phyloP scores from a whole-genome alignment of 2,888 invertebrate species.

The Hedya salicella region DNA sequence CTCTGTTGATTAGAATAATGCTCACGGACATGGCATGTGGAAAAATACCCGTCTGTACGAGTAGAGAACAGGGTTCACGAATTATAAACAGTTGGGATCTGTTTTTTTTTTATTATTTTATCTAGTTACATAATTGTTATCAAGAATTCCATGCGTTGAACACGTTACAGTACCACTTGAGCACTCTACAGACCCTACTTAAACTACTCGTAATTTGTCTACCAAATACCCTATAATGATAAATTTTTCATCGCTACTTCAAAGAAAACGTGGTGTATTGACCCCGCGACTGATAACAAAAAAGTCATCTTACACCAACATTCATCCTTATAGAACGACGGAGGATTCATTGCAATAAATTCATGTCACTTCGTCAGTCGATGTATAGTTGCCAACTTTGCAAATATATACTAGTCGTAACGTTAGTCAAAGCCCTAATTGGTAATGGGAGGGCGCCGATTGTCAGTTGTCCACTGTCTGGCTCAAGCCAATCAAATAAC shows the following conservation, averaged over 20 bases:
- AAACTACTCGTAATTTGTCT: too few species aligned
- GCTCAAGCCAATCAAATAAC: conserved; percentile 22
- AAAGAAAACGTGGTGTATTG: conserved; percentile 33
- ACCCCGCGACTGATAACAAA: conserved; percentile 50
- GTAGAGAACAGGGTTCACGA: too few species aligned
- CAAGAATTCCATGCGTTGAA: too few species aligned
- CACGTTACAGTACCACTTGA: too few species aligned
- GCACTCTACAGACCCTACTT: too few species aligned
- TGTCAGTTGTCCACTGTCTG: conserved; percentile 21
- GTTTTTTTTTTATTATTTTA: too few species aligned
- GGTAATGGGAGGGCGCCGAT: background rate
- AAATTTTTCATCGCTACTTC: conserved; percentile 7
- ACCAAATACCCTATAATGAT: too few species aligned
- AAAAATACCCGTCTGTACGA: conserved; percentile 57
- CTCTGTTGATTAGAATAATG: conserved; percentile 55
- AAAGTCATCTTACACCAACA: conserved; percentile 23
- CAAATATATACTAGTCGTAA: background rate
- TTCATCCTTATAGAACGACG: background rate
- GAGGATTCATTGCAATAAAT: background rate
- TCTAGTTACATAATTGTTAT: too few species aligned
- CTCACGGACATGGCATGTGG: conserved; percentile 56
- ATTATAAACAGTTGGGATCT: too few species aligned
- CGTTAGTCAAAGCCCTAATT: background rate
- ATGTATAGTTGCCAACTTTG: background rate
- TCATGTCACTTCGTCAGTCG: background rate